Evolutionary conservation across 37 sponge, comb jelly and placozoan species (phyloP).

Genomic region (Spongilla lacustris): DNA sequence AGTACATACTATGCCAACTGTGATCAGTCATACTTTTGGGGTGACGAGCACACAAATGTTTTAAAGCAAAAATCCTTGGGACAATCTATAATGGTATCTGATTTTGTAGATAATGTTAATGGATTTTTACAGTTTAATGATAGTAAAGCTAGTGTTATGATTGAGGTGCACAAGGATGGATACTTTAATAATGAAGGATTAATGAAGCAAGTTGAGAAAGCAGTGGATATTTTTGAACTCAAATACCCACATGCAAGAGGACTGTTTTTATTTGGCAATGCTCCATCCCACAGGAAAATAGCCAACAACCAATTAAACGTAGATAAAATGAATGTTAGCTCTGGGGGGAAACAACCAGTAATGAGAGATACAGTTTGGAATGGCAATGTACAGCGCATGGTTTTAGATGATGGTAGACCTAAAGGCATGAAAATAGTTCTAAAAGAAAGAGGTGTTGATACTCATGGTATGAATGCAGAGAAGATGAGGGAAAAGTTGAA

Average conservation of each 20-base stretch:
- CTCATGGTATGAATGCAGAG: constrained; percentile 33
- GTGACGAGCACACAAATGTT: not conserved
- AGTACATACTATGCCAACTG: constrained; percentile 48
- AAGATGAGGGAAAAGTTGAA: constrained; percentile 45
- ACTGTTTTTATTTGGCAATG: constrained; percentile 52
- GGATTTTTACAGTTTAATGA: constrained; percentile 33
- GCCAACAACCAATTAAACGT: constrained; percentile 38
- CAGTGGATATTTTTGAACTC: constrained; percentile 31
- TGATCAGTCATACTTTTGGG: constrained; percentile 52
- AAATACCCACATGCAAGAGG: constrained; percentile 33
- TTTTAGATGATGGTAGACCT: constrained; percentile 23
- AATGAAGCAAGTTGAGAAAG: constrained; percentile 40
- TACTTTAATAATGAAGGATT: constrained; percentile 49
- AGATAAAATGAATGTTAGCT: constrained; percentile 60
- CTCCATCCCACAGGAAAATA: constrained; percentile 22
- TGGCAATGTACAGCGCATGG: constrained; percentile 43
- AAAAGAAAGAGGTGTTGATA: constrained; percentile 62
- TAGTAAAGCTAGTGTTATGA: constrained; percentile 12
- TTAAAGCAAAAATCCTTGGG: constrained; percentile 49
- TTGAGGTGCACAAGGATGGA: constrained; percentile 27
- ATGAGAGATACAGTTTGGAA: constrained; percentile 48
- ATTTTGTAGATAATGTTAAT: constrained; percentile 58
- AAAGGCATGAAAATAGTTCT: constrained; percentile 34
- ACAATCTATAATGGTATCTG: constrained; percentile 57
- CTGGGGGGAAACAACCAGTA: constrained; percentile 61